Evolutionary conservation across 2,797 vertebrate genomes (phyloP).

Genomic region (Periophthalmus magnuspinnatus): DNA sequence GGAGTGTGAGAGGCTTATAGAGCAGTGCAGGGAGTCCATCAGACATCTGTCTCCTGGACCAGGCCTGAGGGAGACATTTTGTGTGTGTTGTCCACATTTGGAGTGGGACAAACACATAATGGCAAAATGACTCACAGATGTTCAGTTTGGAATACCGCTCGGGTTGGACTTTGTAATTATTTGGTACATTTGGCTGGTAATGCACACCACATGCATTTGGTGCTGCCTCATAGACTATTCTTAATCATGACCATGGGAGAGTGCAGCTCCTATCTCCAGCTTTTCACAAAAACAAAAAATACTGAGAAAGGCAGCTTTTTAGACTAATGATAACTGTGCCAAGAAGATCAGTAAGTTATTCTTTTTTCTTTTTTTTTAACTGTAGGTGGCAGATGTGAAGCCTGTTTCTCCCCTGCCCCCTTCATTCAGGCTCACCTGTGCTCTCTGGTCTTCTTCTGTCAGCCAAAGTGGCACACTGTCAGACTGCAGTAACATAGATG

Average conservation of each 20-base stretch:
- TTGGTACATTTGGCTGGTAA: constrained; percentile 4
- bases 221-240: constrained; percentile 5
- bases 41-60: constrained; percentile 32
- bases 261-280: neutral
- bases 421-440: too few relatives aligned
- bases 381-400: too few relatives aligned
- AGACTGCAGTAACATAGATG: too few relatives aligned
- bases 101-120: constrained; percentile 1
- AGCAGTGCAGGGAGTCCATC: constrained; percentile 43
- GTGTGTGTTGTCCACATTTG: constrained; percentile 9
- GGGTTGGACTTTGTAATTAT: neutral
- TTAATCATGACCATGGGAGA: neutral
- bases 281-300: neutral
- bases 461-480: too few relatives aligned
- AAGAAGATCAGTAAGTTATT: neutral
- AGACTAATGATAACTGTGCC: neutral
- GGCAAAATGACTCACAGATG: neutral
- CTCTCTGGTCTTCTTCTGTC: too few relatives aligned
- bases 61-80: constrained; percentile 27
- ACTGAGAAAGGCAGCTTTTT: neutral
- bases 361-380: too few relatives aligned
- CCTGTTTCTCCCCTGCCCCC: too few relatives aligned
- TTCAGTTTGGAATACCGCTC: constrained; percentile 4
- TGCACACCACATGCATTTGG: neutral
- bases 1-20: constrained; percentile 36